A percentile compares a stretch with the other conserved stretches of the same genome.
phyloP scores from a whole-genome alignment of 2,113 vertebrate genomes.

The Podarcis raffonei region DNA sequence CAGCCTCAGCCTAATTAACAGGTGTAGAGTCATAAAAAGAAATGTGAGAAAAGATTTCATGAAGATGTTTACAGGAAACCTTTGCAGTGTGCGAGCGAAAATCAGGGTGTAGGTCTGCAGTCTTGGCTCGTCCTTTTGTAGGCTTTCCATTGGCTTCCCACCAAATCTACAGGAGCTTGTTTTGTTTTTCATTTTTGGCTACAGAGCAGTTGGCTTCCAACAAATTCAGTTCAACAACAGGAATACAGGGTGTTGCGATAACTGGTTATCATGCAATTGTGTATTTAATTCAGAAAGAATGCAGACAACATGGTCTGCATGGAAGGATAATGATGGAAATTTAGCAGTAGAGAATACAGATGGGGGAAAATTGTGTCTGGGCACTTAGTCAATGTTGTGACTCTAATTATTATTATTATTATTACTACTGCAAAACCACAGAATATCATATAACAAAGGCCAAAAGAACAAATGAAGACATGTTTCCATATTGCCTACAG shows the following conservation, averaged over 20 bases:
- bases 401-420: constrained; percentile 21
- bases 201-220: background rate
- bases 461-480: background rate
- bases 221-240: constrained; percentile 21
- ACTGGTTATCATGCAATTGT: background rate
- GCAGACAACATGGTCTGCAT: constrained; percentile 7
- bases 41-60: background rate
- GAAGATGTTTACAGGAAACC: background rate
- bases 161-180: accelerated
- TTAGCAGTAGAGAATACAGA: constrained; percentile 23
- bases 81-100: background rate
- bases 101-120: background rate
- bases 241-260: background rate
- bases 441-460: constrained; percentile 24
- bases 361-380: constrained; percentile 14
- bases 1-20: constrained; percentile 1
- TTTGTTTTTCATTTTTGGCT: constrained; percentile 3
- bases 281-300: constrained; percentile 37
- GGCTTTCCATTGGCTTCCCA: background rate
- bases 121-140: background rate
- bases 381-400: constrained; percentile 28
- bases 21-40: constrained; percentile 33
- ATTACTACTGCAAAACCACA: background rate
- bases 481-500: constrained; percentile 8
- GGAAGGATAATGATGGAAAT: constrained; percentile 26